Conservation (phyloP, 1,140 invertebrate species). For the Pseudomyrmex cubaensis region DNA sequence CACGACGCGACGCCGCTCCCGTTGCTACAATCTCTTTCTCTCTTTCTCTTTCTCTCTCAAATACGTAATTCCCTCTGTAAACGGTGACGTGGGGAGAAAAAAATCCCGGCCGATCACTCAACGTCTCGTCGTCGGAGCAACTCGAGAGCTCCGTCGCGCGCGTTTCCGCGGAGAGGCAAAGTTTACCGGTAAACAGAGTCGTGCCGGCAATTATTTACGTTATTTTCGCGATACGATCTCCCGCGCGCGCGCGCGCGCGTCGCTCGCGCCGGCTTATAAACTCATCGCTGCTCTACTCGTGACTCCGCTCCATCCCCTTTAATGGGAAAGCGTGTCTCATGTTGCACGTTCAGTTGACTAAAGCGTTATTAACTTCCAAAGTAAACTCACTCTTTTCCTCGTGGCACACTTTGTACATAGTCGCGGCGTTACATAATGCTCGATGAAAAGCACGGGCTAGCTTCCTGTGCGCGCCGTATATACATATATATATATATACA, state of each 20-base stretch:
- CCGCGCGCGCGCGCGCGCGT: background rate
- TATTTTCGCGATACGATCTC: constrained; percentile 38
- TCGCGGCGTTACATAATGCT: constrained; percentile 62
- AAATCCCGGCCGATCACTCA: constrained; percentile 30
- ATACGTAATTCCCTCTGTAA: constrained; percentile 33
- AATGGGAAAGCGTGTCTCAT: constrained; percentile 39
- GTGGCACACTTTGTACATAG: constrained; percentile 13
- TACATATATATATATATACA: no score
- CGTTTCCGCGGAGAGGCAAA: background rate
- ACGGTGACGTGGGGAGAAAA: background rate
- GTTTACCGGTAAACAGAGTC: constrained; percentile 27
- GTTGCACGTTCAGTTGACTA: constrained; percentile 54
- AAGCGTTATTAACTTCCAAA: constrained; percentile 66
- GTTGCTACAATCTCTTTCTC: no score
- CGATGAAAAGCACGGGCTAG: constrained; percentile 61
- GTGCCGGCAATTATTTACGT: constrained; percentile 49
- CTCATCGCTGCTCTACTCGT: constrained; percentile 33
- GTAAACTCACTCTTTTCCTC: constrained; percentile 63
- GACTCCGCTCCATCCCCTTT: constrained; percentile 52
- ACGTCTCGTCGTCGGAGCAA: background rate
- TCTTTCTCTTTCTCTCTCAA: background rate
- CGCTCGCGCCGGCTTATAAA: constrained; percentile 37
- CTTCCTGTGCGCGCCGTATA: background rate
- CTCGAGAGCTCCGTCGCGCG: background rate
- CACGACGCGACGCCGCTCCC: no score